Evolutionary conservation across 2,113 vertebrate species (phyloP).

Genomic region (Grammomys dolichurus): DNA sequence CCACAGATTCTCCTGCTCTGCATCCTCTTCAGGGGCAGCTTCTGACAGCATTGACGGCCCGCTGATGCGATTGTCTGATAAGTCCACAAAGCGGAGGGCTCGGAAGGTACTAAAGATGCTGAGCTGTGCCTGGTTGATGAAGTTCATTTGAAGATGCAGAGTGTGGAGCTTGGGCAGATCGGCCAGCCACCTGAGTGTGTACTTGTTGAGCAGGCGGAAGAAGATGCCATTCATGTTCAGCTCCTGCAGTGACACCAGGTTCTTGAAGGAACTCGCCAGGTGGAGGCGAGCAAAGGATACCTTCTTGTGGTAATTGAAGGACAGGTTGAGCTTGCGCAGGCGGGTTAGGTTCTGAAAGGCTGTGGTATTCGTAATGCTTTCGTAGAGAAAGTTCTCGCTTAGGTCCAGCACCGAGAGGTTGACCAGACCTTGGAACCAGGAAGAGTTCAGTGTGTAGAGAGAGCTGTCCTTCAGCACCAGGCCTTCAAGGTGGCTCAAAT

Average conservation of each 20-base stretch:
- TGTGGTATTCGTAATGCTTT: constrained; percentile 1
- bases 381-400: constrained; percentile 78
- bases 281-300: constrained; percentile 70
- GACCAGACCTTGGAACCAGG: constrained; percentile 58
- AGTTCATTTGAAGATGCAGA: constrained; percentile 76
- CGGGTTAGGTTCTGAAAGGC: constrained; percentile 59
- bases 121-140: constrained; percentile 77
- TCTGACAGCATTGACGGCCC: fast-evolving
- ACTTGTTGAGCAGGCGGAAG: constrained; percentile 67
- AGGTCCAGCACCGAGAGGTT: constrained; percentile 74
- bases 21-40: fast-evolving
- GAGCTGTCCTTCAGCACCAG: constrained; percentile 80
- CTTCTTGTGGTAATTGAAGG: constrained; percentile 81
- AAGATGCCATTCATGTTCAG: constrained; percentile 80
- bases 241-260: constrained; percentile 58
- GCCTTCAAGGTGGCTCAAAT: constrained; percentile 67
- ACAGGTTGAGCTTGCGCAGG: constrained; percentile 75
- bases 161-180: constrained; percentile 17
- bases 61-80: constrained; percentile 77
- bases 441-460: constrained; percentile 25
- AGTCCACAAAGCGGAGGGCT: constrained; percentile 59
- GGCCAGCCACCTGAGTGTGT: background rate
- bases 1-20: fast-evolving
- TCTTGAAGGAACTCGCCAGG: constrained; percentile 61
- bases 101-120: constrained; percentile 68